A percentile compares a stretch with the other conserved stretches of the same genome.
These are phyloP conservation scores for Ridgeia piscesae DNA, from an alignment of 1,140 invertebrate species.

Conservation along the genomic window DNA sequence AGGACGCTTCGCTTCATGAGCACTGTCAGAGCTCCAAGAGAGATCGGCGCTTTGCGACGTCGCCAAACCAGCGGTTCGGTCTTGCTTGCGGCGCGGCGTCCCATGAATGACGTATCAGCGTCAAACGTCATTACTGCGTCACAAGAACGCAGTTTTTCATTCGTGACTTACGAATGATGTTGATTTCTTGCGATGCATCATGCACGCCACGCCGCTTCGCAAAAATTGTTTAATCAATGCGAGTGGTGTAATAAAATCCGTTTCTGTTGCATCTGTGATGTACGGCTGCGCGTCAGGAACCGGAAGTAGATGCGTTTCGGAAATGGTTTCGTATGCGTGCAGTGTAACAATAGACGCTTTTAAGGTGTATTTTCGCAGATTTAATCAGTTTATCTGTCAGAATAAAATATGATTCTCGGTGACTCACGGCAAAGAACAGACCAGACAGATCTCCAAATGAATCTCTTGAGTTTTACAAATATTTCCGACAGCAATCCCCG, in stretches of 20 bases:
- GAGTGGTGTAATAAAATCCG: not conserved
- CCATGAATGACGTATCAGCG: not conserved
- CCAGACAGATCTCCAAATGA: too few relatives aligned
- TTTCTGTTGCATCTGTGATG: not conserved
- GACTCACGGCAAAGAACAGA: too few relatives aligned
- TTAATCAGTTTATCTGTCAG: not conserved
- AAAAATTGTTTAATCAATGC: not conserved
- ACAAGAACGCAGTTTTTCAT: not conserved
- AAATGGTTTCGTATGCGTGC: not conserved
- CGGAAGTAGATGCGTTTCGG: not conserved
- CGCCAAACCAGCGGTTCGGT: not conserved
- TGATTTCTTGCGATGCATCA: not conserved
- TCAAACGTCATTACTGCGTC: not conserved
- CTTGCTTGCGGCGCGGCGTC: not conserved
- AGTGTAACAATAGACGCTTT: too few relatives aligned
- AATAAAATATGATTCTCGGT: too few relatives aligned
- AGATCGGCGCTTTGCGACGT: not conserved
- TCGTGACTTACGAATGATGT: not conserved
- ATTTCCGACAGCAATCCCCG: too few relatives aligned
- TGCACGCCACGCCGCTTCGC: not conserved
- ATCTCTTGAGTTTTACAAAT: too few relatives aligned
- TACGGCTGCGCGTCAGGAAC: not conserved
- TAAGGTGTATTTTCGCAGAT: not conserved
- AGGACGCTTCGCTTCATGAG: not conserved
- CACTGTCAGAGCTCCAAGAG: not conserved